A percentile compares a stretch with the other conserved stretches of the same genome.
Conservation (phyloP, 2,113 vertebrate species). For the Equus przewalskii region DNA sequence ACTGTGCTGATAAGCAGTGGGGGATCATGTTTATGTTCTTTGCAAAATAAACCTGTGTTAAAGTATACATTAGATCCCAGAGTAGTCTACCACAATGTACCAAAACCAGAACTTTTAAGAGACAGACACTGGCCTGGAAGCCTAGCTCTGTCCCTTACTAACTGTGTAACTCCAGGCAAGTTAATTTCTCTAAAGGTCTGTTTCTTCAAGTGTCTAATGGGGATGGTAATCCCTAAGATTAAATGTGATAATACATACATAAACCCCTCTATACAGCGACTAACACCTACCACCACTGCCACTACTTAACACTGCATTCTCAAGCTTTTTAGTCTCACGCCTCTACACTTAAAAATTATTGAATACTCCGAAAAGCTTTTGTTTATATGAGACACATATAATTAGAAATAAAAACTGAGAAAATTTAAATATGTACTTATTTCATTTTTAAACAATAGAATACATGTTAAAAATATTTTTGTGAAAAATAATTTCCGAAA, state of each 20-base stretch:
- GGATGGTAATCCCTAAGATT: background rate
- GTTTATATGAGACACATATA: background rate
- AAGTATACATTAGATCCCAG: background rate
- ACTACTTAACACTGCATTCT: background rate
- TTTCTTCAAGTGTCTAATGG: background rate
- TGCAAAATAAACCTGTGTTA: slow-evolving; percentile 27
- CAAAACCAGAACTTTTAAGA: background rate
- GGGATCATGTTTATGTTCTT: background rate
- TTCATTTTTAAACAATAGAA: slow-evolving; percentile 58
- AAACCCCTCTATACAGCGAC: background rate
- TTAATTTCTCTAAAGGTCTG: slow-evolving; percentile 19
- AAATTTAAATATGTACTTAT: background rate
- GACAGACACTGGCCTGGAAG: background rate
- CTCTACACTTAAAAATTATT: slow-evolving; percentile 16
- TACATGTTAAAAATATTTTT: background rate
- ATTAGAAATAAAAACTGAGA: slow-evolving; percentile 38
- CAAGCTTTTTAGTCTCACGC: background rate
- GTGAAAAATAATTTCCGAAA: slow-evolving; percentile 43
- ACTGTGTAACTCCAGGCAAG: background rate
- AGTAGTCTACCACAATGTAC: background rate
- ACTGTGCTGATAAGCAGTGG: background rate
- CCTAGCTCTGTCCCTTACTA: background rate
- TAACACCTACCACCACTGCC: background rate
- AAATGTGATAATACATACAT: background rate
- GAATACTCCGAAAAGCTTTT: background rate